These are phyloP conservation scores for Paedocypris micromegethes DNA, from an alignment of 2,797 vertebrate genomes.

Conservation along the genomic window DNA sequence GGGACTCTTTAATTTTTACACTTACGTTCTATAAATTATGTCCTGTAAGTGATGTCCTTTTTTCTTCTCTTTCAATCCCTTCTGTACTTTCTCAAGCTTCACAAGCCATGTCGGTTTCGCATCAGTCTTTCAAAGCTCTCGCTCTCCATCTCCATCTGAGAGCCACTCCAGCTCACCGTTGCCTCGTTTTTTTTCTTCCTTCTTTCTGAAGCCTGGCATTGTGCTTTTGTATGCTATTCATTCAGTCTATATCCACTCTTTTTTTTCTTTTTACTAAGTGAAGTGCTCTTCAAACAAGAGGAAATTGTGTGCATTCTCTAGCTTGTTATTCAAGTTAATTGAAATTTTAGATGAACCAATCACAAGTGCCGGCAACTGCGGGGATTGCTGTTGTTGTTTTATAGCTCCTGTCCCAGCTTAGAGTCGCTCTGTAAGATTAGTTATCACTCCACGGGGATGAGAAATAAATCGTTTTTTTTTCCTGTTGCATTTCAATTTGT, in stretches of 20 bases:
- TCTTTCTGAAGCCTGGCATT: constrained; percentile 11
- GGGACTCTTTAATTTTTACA: too few relatives aligned
- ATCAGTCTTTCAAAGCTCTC: neutral
- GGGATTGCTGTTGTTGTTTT: constrained; percentile 27
- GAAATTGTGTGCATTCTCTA: neutral
- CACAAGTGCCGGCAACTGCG: constrained; percentile 25
- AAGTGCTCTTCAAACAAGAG: neutral
- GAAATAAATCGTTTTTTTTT: constrained; percentile 50
- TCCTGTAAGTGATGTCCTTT: neutral
- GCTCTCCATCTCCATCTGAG: constrained; percentile 18
- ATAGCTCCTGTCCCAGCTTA: neutral
- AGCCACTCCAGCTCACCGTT: constrained; percentile 2
- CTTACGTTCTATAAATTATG: too few relatives aligned
- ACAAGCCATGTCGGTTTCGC: constrained; percentile 7
- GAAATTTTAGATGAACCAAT: neutral
- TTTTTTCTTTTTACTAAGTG: neutral
- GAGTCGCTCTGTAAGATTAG: constrained; percentile 51
- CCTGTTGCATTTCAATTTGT: constrained; percentile 54
- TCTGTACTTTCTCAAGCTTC: constrained; percentile 10
- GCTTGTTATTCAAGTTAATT: constrained; percentile 1
- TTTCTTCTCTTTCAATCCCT: constrained; percentile 11
- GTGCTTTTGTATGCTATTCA: constrained; percentile 3
- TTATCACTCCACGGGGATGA: constrained; percentile 57
- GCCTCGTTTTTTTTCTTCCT: neutral
- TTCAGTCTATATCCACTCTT: constrained; percentile 11